Evolutionary conservation across 2,888 invertebrate species (phyloP), one percentile per base, ranked within the genome.

Genomic region (Corbicula japonica): DNA sequence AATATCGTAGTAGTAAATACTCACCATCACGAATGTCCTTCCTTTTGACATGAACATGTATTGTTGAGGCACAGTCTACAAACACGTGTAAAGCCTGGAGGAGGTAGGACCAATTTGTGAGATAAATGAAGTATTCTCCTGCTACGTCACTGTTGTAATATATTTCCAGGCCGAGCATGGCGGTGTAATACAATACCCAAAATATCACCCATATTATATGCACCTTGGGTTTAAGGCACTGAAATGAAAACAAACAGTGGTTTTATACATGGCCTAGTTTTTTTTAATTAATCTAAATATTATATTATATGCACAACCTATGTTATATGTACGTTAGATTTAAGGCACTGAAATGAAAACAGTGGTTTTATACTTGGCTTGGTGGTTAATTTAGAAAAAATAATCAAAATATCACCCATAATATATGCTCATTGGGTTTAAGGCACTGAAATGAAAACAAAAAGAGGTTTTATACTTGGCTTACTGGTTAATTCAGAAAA

Each of bases 41-140:
- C 32, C 70, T 32, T 21, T 46, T 28, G 4, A 18, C 8, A 32
- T 80, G 56, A 1, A 73, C 69, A 28, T 69, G 70, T 8, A 76
- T 21, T 2, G 76, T 73, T 2, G 74, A 70, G 10, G 35, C 30
- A 38, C 63, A 65, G 41, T 80, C 76, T 21, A 69, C 23, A 8
- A 76, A 34, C 10, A 76, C 58, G 46, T 35, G 26, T 10, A 26
- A 28, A 6, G 72, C 58, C 44, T 85, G 75, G 0, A 82, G 15
- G 10, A 83, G 38, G 60, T 85, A 87, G 8, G 85, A 76, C 44
- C 66, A 66, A 74, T 87, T 87, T 8, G 87, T 85, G 3, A 87
- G 80, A 44, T 76, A 85, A 8, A 76, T 75, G n/a, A 87, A 75
- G 35, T 70, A 80, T 32, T 52, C 26, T 1, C 26, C 73, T 6